phyloP scores from a whole-genome alignment of 2,797 vertebrate genomes.

The Argya squamiceps region DNA sequence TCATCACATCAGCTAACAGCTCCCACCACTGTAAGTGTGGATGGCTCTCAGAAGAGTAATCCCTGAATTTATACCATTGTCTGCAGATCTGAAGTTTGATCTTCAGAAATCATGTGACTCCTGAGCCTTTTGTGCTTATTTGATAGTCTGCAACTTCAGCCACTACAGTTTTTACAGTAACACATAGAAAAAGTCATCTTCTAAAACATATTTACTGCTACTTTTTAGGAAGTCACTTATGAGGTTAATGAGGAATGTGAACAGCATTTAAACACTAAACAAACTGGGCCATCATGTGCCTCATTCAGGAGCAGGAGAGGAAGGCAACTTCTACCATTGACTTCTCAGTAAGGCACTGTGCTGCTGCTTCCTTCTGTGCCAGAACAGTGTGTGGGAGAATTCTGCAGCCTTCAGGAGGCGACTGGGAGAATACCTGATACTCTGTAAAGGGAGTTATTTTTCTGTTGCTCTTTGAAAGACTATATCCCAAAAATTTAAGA shows the following conservation, averaged over 20 bases:
- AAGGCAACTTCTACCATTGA: neutral
- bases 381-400: neutral
- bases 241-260: neutral
- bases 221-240: neutral
- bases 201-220: neutral
- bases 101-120: neutral
- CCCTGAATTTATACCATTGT: neutral
- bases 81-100: neutral
- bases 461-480: neutral
- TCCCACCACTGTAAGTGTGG: neutral
- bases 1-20: neutral
- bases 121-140: neutral
- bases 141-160: neutral
- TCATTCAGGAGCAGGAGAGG: neutral
- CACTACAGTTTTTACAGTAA: neutral
- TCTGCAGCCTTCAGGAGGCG: neutral
- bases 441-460: neutral
- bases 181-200: neutral
- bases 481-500: neutral
- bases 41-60: neutral
- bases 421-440: neutral
- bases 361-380: neutral
- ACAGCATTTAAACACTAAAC: neutral
- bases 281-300: neutral
- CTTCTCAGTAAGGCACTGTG: neutral